Conservation (phyloP, 1,140 invertebrate species). For the Varroa destructor region DNA sequence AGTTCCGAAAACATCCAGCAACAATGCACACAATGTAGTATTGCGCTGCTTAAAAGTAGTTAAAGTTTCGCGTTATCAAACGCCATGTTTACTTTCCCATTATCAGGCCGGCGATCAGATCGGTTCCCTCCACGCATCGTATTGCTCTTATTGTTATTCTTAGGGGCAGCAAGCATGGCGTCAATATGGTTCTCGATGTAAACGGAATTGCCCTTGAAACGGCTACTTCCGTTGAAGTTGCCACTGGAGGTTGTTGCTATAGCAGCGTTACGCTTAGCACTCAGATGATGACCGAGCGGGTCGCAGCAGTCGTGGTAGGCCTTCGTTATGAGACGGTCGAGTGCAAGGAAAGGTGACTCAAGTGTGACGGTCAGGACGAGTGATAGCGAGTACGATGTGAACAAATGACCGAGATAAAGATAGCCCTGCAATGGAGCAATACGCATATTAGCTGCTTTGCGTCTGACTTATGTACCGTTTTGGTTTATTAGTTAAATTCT, state of each 20-base stretch:
- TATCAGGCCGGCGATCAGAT: too few relatives aligned
- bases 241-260: not conserved
- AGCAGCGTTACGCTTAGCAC: not conserved
- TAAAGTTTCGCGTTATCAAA: constrained; percentile 19
- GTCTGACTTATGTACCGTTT: too few relatives aligned
- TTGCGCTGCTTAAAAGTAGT: not conserved
- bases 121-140: too few relatives aligned
- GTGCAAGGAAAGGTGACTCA: constrained; percentile 14
- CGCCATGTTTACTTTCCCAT: constrained; percentile 13
- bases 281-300: constrained; percentile 14
- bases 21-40: not conserved
- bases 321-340: constrained; percentile 11
- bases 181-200: constrained; percentile 1
- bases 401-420: constrained; percentile 23
- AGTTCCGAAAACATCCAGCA: too few relatives aligned
- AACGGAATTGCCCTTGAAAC: not conserved
- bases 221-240: too few relatives aligned
- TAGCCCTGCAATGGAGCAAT: constrained; percentile 7
- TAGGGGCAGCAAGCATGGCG: not conserved
- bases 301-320: constrained; percentile 18
- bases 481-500: too few relatives aligned
- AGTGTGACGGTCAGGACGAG: constrained; percentile 4
- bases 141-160: not conserved
- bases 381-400: not conserved
- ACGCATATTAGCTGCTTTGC: too few relatives aligned